phyloP scores from a whole-genome alignment of 2,888 invertebrate genomes.

The Aleiodes alternator region DNA sequence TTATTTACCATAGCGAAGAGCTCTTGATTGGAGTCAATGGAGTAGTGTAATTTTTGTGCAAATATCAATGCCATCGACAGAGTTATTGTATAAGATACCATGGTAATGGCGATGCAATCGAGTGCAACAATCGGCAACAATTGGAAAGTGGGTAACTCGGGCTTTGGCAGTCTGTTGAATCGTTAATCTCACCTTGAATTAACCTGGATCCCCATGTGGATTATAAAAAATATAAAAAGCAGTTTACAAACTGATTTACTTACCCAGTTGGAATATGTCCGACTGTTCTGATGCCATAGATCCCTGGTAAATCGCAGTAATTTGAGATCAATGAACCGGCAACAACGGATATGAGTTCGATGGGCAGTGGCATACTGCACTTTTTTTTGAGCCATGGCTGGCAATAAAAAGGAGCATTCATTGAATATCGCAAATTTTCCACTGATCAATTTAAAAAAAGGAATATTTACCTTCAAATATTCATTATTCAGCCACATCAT shows the following conservation, averaged over 20 bases:
- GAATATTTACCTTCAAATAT: slow-evolving; percentile 78
- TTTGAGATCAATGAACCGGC: slow-evolving; percentile 82
- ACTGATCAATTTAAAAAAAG: not conserved
- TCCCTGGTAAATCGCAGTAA: slow-evolving; percentile 77
- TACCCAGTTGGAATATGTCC: slow-evolving; percentile 84
- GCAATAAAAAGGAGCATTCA: slow-evolving; percentile 51
- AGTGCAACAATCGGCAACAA: slow-evolving; percentile 79
- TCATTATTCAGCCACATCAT: slow-evolving; percentile 82
- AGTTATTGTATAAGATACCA: slow-evolving; percentile 87
- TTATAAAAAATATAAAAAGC: slow-evolving; percentile 6
- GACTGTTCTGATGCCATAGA: slow-evolving; percentile 78
- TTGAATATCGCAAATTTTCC: not conserved
- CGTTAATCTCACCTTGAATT: slow-evolving; percentile 62
- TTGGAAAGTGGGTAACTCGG: slow-evolving; percentile 80
- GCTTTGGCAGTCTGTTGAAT: slow-evolving; percentile 80
- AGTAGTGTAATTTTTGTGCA: slow-evolving; percentile 84
- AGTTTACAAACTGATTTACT: slow-evolving; percentile 57
- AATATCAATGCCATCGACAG: slow-evolving; percentile 90
- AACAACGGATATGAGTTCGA: slow-evolving; percentile 84
- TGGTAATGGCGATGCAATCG: slow-evolving; percentile 83
- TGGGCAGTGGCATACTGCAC: slow-evolving; percentile 83
- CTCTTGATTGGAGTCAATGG: slow-evolving; percentile 87
- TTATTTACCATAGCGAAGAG: slow-evolving; percentile 81
- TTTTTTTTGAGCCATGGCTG: slow-evolving; percentile 79
- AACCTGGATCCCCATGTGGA: slow-evolving; percentile 46